Conservation (phyloP, 2,797 vertebrate species). For the Silurus aristotelis region DNA sequence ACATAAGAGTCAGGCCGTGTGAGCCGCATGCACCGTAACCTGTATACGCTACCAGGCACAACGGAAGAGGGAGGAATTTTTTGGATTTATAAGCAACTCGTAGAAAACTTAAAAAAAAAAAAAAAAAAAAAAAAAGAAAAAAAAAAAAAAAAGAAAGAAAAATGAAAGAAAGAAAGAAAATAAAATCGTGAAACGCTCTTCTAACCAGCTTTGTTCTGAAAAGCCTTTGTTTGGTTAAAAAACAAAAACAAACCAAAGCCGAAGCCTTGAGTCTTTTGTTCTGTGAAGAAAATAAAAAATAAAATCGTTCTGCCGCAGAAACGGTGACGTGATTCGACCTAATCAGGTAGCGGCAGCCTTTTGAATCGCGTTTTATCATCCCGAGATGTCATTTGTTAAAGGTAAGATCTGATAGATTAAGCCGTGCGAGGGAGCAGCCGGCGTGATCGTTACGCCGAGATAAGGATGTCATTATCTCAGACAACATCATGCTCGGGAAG, state of each 20-base stretch:
- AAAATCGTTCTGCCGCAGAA: conserved; percentile 56
- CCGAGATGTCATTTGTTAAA: conserved; percentile 53
- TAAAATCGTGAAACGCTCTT: background rate
- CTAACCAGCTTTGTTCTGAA: conserved; percentile 58
- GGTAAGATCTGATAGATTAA: conserved; percentile 57
- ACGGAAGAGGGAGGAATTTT: background rate
- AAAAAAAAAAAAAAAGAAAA: no score
- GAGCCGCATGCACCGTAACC: background rate
- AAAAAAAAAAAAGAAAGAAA: no score
- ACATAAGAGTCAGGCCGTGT: conserved; percentile 9
- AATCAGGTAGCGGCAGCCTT: conserved; percentile 64
- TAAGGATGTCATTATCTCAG: conserved; percentile 52
- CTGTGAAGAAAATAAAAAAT: conserved; percentile 10
- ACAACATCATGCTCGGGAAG: conserved; percentile 58
- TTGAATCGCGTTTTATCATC: conserved; percentile 66
- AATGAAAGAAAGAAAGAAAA: no score
- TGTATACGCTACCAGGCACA: no score
- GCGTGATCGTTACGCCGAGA: conserved; percentile 48
- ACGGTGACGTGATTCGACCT: conserved; percentile 64
- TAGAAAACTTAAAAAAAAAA: background rate
- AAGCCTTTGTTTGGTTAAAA: conserved; percentile 62
- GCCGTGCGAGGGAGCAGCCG: conserved; percentile 8
- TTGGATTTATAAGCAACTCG: background rate
- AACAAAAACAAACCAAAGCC: conserved; percentile 57
- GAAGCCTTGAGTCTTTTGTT: conserved; percentile 59